Base-by-base conservation (phyloP, 2,888 invertebrate genomes). In the Beris chalybata region DNA sequence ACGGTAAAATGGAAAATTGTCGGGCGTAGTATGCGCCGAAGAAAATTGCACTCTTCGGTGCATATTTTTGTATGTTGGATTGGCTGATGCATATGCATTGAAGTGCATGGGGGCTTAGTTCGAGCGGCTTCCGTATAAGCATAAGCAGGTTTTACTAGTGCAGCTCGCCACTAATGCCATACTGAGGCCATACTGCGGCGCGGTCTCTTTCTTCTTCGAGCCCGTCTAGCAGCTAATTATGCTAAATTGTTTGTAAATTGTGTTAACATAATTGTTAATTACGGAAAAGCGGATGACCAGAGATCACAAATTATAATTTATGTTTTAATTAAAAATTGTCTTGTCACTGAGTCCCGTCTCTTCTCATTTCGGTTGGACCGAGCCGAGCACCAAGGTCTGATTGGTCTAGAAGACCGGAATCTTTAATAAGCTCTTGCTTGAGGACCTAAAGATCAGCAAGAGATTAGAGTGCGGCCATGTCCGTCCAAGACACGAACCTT, bases 251-350 rank as follows among this genome's bases (percentile, higher is more conserved):
- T 69, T 66, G 64, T 66, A 61, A 69, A 69, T 64, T 69, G 66
- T 66, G 66, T 69, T 69, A 69, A 69, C 69, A 69, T 69, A 69
- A 66, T 69, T 66, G 64, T 66, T 69, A 69, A 69, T 69, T 66
- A 64, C 52, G 44, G 59, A 48, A 44, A 56, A 44, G 63, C n/a
- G 50, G 31, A 61, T 56, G 67, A 54, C 30, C 50, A 31, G n/a
- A 52, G 43, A 44, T 61, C 30, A n/a, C 15, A 57, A 61, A 57
- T 65, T 63, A 52, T 52, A 68, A 66, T 68, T 68, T 68, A 68
- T 68, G 68, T 66, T 65, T 68, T 63, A 68, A 68, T 68, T 66
- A 66, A 68, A 68, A 63, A 52, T 57, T 11, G 9, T 15, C 38
- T 38, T 38, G 9, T 38, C 38, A 38, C 9, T 38, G 38, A 4